Evolutionary conservation across 23 tunicate genomes (phyloP).

Genomic region (Halocynthia aurantium): DNA sequence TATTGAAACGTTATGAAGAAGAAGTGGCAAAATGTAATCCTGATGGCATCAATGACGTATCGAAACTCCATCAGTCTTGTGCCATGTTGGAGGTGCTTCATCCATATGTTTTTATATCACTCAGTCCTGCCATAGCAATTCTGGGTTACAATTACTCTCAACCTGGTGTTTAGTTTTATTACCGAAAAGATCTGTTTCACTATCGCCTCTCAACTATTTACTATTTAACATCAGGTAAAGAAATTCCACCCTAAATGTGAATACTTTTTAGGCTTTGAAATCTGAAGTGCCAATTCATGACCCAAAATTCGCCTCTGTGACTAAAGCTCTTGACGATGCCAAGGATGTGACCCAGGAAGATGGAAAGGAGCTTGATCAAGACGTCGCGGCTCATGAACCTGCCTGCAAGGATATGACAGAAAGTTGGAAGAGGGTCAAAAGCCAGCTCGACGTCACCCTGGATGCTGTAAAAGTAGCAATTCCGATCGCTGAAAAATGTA

Average conservation of each 20-base stretch:
- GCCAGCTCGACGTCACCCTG: constrained; percentile 6
- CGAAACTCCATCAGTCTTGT: constrained; percentile 9
- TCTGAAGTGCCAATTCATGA: constrained; percentile 28
- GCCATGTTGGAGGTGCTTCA: constrained; percentile 19
- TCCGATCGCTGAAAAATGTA: constrained; percentile 28
- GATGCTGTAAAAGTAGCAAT: constrained; percentile 1
- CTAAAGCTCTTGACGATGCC: constrained; percentile 20
- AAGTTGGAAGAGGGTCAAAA: constrained; percentile 45
- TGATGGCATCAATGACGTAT: constrained; percentile 10
- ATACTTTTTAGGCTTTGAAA: constrained; percentile 25
- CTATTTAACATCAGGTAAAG: too few relatives aligned
- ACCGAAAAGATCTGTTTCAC: too few relatives aligned
- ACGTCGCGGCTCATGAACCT: constrained; percentile 13
- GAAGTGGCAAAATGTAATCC: constrained; percentile 32
- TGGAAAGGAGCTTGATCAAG: constrained; percentile 29
- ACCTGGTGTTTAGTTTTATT: too few relatives aligned
- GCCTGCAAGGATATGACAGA: constrained; percentile 10
- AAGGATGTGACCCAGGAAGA: constrained; percentile 3
- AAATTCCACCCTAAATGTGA: neutral
- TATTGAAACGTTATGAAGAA: constrained; percentile 31
- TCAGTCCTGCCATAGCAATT: too few relatives aligned
- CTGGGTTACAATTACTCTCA: too few relatives aligned
- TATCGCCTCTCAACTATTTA: too few relatives aligned
- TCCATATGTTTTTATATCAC: too few relatives aligned
- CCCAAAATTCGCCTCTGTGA: constrained; percentile 33